Base-by-base conservation (phyloP, 2,888 invertebrate species). In the Nomada ruficornis region DNA sequence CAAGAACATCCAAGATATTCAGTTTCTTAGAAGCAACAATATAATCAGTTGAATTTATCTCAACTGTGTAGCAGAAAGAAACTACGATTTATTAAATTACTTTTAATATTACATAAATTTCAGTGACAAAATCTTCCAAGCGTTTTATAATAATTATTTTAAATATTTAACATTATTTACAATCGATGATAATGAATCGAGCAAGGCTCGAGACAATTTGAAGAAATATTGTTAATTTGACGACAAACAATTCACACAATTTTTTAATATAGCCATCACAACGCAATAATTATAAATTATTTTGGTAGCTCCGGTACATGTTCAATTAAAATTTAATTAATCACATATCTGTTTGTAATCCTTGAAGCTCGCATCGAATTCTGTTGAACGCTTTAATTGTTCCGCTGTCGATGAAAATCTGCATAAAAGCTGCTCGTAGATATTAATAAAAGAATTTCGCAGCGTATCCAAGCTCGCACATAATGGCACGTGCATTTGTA, bases 311-410 rank as follows among this genome's bases (percentile, higher is more conserved):
- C 26, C 23, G 23, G 42, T 23, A 13, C 50, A 36, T 36, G 62
- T 52, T 67, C 67, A 71, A 77, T 77, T 54, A 62, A 50, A 70
- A 29, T 62, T 71, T 68, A 57, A 59, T 55, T 67, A 67, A 82
- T 80, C 67, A 68, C 80, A 59, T 76, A 63, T 57, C 63, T 67
- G 67, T 65, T 80, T 7, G 36, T 36, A 82, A 82, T 75, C 81
- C 71, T 20, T 15, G 9, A 20, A 50, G 80, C 79, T 79, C 71
- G 55, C 59, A 59, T 69, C 13, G 59, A 55, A 26, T 50, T 54
- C 59, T 64, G 29, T 50, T 11, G 20, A 13, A 23, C 36, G 50
- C 71, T 67, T 69, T 62, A 65, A 80, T 70, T 67, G 36, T 64
- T 42, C 36, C 50, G 44, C 54, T 65, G 47, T 55, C 52, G 60